Base-by-base conservation (phyloP, 2,888 invertebrate genomes). In the Apamea epomidion region DNA sequence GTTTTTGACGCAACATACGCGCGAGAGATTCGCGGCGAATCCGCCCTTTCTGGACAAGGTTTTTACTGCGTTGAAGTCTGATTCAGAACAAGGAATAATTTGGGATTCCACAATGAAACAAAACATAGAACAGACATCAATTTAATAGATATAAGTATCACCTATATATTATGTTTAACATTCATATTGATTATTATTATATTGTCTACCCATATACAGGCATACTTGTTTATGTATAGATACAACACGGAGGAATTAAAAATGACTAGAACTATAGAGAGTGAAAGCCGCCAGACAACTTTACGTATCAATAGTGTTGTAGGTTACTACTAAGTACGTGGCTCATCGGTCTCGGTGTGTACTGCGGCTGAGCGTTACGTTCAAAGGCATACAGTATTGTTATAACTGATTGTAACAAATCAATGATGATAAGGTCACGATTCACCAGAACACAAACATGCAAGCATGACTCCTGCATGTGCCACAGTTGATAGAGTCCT, bases 91-190 rank as follows among this genome's bases (percentile, higher is more conserved):
- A 58, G 58, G 25, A 60, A 60, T n/a, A 58, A 65, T 54, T 58
- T 14, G 0, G 54, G 45, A 29, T 25, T 21, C 14, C 25, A 54
- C 87, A 96, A 95, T 94, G 90, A 97, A 96, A 96, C 92, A 88
- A 90, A 81, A 84, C 68, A 91, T 94, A 94, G 96, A 97, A 97
- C 97, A 97, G 97, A 97, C 97, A 97, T 97, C 97, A 96, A 96
- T 97, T 96, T 97, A 97, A 96, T 97, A 97, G 95, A 96, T 96
- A 95, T 94, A 97, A 96, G 96, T 95, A 95, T 96, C 93, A 95
- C 95, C 95, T 96, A 96, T 96, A 96, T 95, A 94, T 93, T 94
- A 94, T 94, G 93, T 94, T 95, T 96, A 96, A 96, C 96, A 97
- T 96, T 95, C 92, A 96, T 95, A 94, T 94, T 95, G 96, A 95